Conservation (phyloP, 1,140 invertebrate species). For the Drosophila kikkawai region DNA sequence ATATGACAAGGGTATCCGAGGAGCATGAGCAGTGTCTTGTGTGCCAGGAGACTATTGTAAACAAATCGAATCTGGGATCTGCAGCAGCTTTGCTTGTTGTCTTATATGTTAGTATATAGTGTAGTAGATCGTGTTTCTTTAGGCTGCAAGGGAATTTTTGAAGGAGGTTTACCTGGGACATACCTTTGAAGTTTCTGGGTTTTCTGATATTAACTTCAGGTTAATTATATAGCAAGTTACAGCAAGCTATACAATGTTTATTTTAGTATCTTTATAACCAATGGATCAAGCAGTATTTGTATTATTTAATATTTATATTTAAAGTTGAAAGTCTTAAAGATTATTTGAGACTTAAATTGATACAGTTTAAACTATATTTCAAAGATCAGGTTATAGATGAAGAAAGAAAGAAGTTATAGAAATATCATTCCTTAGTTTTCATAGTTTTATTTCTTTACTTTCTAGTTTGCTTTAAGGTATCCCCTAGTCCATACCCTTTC, state of each 20-base stretch:
- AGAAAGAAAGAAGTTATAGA: neutral
- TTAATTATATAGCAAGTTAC: neutral
- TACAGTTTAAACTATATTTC: neutral
- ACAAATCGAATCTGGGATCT: constrained; percentile 25
- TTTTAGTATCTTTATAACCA: too few species aligned
- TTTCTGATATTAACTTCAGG: neutral
- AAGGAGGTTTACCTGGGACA: neutral
- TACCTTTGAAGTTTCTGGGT: neutral
- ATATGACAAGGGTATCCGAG: constrained; percentile 51
- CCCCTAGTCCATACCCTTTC: constrained; percentile 17
- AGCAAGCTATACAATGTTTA: too few species aligned
- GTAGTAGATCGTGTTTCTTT: neutral
- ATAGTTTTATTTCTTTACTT: neutral
- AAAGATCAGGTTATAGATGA: neutral
- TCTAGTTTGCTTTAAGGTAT: neutral
- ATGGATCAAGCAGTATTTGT: too few species aligned
- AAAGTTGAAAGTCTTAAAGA: too few species aligned
- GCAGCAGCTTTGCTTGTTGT: neutral
- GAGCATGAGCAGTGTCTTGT: constrained; percentile 15
- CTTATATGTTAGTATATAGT: neutral
- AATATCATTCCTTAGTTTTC: too few species aligned
- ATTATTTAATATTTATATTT: too few species aligned
- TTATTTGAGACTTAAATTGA: too few species aligned
- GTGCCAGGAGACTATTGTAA: constrained; percentile 27
- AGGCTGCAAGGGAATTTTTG: neutral